Conservation (phyloP, 2,888 invertebrate genomes). For the Holacanthella duospinosa region DNA sequence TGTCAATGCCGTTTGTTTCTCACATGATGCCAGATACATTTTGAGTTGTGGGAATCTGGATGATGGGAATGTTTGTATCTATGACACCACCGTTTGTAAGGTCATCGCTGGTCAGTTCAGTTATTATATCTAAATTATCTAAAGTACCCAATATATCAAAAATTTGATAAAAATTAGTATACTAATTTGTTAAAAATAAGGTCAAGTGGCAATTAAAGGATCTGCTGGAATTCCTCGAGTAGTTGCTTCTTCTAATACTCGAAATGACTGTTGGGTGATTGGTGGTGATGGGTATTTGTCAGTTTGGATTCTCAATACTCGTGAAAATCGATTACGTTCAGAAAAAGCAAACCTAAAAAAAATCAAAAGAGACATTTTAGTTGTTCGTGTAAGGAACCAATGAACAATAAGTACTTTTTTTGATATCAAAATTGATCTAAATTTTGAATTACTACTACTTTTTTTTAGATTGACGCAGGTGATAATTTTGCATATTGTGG, state of each 20-base stretch:
- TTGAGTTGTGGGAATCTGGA: conserved; percentile 81
- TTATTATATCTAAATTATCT: conserved; percentile 44
- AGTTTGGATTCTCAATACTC: conserved; percentile 62
- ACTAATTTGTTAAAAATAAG: conserved; percentile 30
- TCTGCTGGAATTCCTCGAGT: conserved; percentile 61
- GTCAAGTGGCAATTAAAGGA: conserved; percentile 51
- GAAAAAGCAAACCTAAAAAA: conserved; percentile 68
- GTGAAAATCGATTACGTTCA: conserved; percentile 57
- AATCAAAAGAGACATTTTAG: conserved; percentile 62
- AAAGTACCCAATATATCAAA: neutral
- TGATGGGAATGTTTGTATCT: conserved; percentile 76
- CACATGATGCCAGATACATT: conserved; percentile 66
- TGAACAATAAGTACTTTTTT: neutral
- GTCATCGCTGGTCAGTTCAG: conserved; percentile 54
- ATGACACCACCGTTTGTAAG: conserved; percentile 56
- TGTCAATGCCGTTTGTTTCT: conserved; percentile 73
- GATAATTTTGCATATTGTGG: conserved; percentile 73
- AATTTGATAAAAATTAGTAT: no score
- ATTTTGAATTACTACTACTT: neutral
- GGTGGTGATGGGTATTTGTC: conserved; percentile 63
- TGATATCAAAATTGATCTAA: no score
- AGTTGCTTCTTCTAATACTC: conserved; percentile 48
- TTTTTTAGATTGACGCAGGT: conserved; percentile 49
- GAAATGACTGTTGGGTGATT: conserved; percentile 58
- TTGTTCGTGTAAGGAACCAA: conserved; percentile 49